Evolutionary conservation across 2,797 vertebrate species (phyloP).

Genomic region (Scleropages formosus): DNA sequence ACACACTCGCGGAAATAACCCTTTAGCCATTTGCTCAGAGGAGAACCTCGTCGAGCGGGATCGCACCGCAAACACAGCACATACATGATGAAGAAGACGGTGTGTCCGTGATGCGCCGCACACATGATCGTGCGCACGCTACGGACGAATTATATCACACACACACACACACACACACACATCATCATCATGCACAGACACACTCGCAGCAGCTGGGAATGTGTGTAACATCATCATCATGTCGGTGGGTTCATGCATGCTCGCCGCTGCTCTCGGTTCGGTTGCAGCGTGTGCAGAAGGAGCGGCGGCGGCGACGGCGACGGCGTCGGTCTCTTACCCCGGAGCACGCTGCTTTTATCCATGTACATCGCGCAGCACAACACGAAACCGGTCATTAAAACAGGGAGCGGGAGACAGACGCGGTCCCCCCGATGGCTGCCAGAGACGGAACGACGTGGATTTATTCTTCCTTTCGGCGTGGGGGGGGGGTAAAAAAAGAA

Average conservation of each 20-base stretch:
- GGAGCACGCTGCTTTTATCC: slow-evolving; percentile 75
- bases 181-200: neutral
- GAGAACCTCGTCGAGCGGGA: too few species aligned
- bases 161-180: neutral
- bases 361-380: slow-evolving; percentile 80
- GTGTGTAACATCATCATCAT: too few species aligned
- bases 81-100: slow-evolving; percentile 12
- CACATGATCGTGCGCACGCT: slow-evolving; percentile 13
- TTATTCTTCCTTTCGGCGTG: too few species aligned
- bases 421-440: slow-evolving; percentile 62
- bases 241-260: too few species aligned
- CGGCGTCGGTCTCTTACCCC: slow-evolving; percentile 72
- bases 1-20: too few species aligned
- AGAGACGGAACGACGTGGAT: slow-evolving; percentile 55
- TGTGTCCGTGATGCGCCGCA: neutral
- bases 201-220: neutral
- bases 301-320: too few species aligned
- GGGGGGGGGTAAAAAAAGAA: too few species aligned
- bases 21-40: too few species aligned
- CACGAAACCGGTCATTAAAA: slow-evolving; percentile 79
- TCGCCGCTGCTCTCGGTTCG: too few species aligned
- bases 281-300: too few species aligned
- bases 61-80: neutral
- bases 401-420: slow-evolving; percentile 63
- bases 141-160: slow-evolving; percentile 5